Conservation (phyloP, 2,888 invertebrate species). For the Catocala fraxini region DNA sequence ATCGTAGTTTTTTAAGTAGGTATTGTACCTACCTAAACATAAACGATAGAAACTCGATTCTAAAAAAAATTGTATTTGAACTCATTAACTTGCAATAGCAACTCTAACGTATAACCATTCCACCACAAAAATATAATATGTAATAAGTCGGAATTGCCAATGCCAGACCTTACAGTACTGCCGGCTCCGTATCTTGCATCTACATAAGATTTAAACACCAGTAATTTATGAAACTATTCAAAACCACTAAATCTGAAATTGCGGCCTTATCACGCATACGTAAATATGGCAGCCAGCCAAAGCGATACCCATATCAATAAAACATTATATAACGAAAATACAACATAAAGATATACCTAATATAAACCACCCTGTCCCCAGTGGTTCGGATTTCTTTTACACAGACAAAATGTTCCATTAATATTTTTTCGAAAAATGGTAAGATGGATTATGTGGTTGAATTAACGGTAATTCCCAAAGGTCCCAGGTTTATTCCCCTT, state of each 20-base stretch:
- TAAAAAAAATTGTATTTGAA: no score
- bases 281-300: conserved; percentile 37
- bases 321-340: conserved; percentile 39
- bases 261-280: conserved; percentile 26
- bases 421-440: conserved; percentile 74
- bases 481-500: conserved; percentile 69
- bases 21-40: no score
- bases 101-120: no score
- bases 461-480: conserved; percentile 74
- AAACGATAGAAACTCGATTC: no score
- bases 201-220: conserved; percentile 2
- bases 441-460: conserved; percentile 85
- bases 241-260: conserved; percentile 36
- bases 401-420: conserved; percentile 81
- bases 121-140: no score
- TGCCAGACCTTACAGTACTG: no score
- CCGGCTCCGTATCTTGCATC: neutral
- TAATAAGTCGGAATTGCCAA: no score
- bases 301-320: conserved; percentile 31
- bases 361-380: conserved; percentile 56
- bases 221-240: conserved; percentile 23
- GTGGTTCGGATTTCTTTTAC: conserved; percentile 72
- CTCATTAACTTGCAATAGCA: no score
- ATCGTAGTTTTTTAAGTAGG: no score
- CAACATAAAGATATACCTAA: conserved; percentile 32